These are phyloP conservation scores for Cynocephalus volans DNA, from an alignment of 2,113 vertebrate species.

Conservation along the genomic window DNA sequence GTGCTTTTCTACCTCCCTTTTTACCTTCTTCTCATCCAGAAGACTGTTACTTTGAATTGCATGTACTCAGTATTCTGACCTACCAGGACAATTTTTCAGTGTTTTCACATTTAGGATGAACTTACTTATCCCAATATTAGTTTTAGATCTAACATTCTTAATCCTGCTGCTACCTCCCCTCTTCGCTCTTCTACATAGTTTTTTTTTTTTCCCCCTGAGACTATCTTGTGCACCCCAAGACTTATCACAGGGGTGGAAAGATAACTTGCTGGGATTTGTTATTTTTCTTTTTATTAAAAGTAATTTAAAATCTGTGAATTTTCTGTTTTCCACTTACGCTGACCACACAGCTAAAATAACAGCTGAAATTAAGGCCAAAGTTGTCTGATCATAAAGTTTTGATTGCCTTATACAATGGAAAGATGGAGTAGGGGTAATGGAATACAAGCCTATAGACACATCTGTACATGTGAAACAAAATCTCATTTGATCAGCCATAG, in stretches of 20 bases:
- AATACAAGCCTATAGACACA: not conserved
- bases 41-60: not conserved
- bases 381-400: not conserved
- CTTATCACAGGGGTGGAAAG: not conserved
- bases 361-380: not conserved
- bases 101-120: not conserved
- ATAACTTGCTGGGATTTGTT: not conserved
- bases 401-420: not conserved
- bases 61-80: not conserved
- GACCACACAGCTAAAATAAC: not conserved
- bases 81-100: not conserved
- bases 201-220: not conserved
- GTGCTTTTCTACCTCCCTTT: not conserved
- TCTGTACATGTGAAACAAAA: not conserved
- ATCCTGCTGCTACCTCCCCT: not conserved
- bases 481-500: not conserved
- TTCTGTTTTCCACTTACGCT: not conserved
- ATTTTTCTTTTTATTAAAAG: not conserved
- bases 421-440: not conserved
- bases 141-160: not conserved
- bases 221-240: not conserved
- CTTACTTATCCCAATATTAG: not conserved
- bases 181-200: not conserved
- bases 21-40: not conserved
- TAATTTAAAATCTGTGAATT: constrained; percentile 45